Conservation (phyloP, 2,888 invertebrate genomes). For the Diaperis boleti region DNA sequence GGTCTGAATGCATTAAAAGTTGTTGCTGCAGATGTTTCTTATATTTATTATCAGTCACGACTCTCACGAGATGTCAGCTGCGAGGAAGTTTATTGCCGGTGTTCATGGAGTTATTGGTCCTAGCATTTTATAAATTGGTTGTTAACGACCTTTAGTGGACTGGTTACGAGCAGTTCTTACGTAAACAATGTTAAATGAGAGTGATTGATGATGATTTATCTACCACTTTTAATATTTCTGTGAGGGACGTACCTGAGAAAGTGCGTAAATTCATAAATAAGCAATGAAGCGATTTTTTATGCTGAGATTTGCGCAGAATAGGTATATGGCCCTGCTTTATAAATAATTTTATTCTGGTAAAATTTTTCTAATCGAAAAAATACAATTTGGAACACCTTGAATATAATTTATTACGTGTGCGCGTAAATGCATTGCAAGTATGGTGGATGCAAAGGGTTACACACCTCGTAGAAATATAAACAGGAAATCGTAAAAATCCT, state of each 20-base stretch:
- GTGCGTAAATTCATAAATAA: neutral
- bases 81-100: neutral
- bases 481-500: too few species aligned
- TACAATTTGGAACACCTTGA: too few species aligned
- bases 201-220: conserved; percentile 29
- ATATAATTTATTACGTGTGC: too few species aligned
- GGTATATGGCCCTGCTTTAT: too few species aligned
- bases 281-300: neutral
- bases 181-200: conserved; percentile 22
- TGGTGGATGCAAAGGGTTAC: too few species aligned
- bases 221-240: conserved; percentile 17
- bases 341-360: too few species aligned
- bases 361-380: too few species aligned
- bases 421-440: too few species aligned
- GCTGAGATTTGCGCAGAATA: too few species aligned
- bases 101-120: conserved; percentile 11
- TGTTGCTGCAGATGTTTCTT: conserved; percentile 4
- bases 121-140: conserved; percentile 22
- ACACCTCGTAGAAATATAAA: too few species aligned
- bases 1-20: conserved; percentile 19
- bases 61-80: neutral
- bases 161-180: conserved; percentile 8
- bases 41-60: conserved; percentile 29
- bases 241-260: neutral
- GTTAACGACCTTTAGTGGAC: conserved; percentile 1